Conservation (phyloP, 2,797 vertebrate species). For the Myotis myotis region DNA sequence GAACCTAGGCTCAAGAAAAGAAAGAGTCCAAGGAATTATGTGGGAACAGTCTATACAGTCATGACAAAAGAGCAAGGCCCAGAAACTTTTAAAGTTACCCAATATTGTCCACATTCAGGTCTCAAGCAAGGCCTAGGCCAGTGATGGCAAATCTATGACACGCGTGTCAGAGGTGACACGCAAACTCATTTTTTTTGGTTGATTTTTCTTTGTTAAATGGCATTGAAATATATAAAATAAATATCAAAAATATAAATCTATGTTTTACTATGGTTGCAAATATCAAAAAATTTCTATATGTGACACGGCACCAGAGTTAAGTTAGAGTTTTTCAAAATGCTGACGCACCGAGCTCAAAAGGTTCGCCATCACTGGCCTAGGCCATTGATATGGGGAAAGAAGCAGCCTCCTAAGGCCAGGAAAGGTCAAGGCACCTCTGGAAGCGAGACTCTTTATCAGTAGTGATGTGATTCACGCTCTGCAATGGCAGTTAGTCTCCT, state of each 20-base stretch:
- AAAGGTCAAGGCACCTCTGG: not conserved
- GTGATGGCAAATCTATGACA: not conserved
- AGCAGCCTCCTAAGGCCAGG: not conserved
- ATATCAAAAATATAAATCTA: no score
- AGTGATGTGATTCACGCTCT: not conserved
- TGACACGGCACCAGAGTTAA: no score
- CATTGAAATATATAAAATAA: no score
- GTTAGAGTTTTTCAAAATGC: no score
- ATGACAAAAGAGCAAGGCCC: not conserved
- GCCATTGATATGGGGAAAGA: not conserved
- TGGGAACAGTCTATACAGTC: not conserved
- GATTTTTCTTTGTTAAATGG: no score
- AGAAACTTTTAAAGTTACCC: not conserved
- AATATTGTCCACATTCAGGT: not conserved
- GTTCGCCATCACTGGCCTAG: no score
- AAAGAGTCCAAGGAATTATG: not conserved
- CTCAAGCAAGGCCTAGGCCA: not conserved
- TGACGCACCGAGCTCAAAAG: no score
- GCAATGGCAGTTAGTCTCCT: not conserved
- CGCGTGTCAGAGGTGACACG: no score
- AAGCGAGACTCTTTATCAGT: not conserved
- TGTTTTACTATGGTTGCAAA: no score
- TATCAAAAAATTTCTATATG: no score
- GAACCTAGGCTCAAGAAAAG: not conserved
- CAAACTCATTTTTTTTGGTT: no score